phyloP scores from a whole-genome alignment of 2,113 vertebrate species.

The Neomonachus schauinslandi region DNA sequence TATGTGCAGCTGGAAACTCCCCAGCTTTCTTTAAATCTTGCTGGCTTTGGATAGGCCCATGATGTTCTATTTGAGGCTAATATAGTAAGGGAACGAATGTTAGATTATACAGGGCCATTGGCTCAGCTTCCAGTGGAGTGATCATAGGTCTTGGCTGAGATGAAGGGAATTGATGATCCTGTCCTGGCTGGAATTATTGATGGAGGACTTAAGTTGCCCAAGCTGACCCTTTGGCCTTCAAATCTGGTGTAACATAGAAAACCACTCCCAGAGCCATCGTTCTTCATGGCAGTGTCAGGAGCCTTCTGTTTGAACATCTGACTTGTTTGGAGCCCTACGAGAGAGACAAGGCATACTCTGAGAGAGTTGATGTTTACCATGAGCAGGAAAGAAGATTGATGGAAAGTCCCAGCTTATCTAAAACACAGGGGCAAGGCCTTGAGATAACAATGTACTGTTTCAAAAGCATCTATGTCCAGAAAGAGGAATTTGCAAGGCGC shows the following conservation, averaged over 20 bases:
- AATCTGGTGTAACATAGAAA: slow-evolving; percentile 45
- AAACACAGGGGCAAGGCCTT: background rate
- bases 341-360: background rate
- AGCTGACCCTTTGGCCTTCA: slow-evolving; percentile 57
- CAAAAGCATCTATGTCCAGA: slow-evolving; percentile 14
- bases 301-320: slow-evolving; percentile 42
- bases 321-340: background rate
- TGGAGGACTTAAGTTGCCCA: background rate
- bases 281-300: slow-evolving; percentile 39
- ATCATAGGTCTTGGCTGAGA: background rate
- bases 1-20: background rate
- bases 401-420: slow-evolving; percentile 56
- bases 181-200: slow-evolving; percentile 49
- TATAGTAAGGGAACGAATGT: background rate
- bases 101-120: background rate
- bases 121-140: background rate
- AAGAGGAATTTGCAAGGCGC: background rate
- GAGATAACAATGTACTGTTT: slow-evolving; percentile 54
- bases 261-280: background rate
- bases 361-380: slow-evolving; percentile 63
- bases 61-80: slow-evolving; percentile 6
- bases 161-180: slow-evolving; percentile 49
- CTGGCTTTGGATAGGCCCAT: background rate
- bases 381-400: background rate
- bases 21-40: background rate